Conservation (phyloP, 2,113 vertebrate species). For the Chrysochloris asiatica region DNA sequence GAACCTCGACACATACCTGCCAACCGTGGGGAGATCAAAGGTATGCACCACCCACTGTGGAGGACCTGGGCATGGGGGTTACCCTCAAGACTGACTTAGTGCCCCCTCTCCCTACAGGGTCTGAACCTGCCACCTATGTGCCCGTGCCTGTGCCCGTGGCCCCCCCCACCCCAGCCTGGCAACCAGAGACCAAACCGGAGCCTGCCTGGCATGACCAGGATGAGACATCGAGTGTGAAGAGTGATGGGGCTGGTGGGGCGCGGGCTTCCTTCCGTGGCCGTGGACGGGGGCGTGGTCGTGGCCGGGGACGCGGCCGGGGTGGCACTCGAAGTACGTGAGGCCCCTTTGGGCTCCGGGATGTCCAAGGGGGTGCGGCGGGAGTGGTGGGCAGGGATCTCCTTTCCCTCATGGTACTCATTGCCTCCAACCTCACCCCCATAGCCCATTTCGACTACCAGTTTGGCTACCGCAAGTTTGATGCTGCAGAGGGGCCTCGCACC, state of each 20-base stretch:
- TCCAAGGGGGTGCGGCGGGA: constrained; percentile 38
- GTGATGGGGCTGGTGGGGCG: constrained; percentile 93
- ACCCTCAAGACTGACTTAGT: background rate
- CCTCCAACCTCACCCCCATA: too few relatives aligned
- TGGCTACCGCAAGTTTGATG: constrained; percentile 92
- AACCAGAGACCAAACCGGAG: constrained; percentile 94
- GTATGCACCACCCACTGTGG: constrained; percentile 76
- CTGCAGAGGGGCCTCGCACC: constrained; percentile 89
- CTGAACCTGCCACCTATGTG: constrained; percentile 70
- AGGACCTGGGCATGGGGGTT: background rate
- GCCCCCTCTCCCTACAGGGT: constrained; percentile 49
- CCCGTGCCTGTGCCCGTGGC: constrained; percentile 68
- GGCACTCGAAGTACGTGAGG: constrained; percentile 84
- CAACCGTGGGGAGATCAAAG: constrained; percentile 93
- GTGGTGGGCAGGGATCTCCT: background rate
- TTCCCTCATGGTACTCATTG: constrained; percentile 6
- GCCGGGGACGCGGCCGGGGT: constrained; percentile 93
- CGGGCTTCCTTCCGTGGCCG: constrained; percentile 94
- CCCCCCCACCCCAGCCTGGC: constrained; percentile 89
- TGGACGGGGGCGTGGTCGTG: constrained; percentile 92
- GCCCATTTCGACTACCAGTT: constrained; percentile 97
- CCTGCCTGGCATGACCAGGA: constrained; percentile 96
- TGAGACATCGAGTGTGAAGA: constrained; percentile 98
- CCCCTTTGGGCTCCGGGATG: constrained; percentile 61
- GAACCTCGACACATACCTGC: constrained; percentile 92